Percentiles rank a stretch among this genome's conserved stretches.
phyloP scores from a whole-genome alignment of 92 coral and sea anemone species.

The Metridium senile region DNA sequence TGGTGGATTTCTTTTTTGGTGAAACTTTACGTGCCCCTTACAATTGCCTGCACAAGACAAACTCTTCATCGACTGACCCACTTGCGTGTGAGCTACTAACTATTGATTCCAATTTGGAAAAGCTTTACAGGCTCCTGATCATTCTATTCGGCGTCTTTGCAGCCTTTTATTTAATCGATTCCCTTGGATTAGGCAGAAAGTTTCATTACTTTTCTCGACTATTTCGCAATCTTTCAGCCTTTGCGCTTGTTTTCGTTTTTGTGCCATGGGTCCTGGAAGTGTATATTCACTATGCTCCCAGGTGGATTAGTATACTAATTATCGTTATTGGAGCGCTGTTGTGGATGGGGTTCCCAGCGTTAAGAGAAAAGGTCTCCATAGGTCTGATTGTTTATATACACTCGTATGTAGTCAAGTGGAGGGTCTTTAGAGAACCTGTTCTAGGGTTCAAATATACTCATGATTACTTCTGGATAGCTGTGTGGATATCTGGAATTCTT shows the following conservation, averaged over 20 bases:
- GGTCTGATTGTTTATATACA: constrained; percentile 72
- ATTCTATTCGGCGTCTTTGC: constrained; percentile 18
- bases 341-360: constrained; percentile 78
- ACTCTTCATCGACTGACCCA: constrained; percentile 27
- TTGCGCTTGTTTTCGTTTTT: constrained; percentile 66
- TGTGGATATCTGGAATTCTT: constrained; percentile 69
- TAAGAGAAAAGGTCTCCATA: constrained; percentile 70
- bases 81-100: too few relatives aligned
- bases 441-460: constrained; percentile 40
- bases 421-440: constrained; percentile 69
- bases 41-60: constrained; percentile 49
- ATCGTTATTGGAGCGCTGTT: neutral
- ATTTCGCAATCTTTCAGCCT: constrained; percentile 39
- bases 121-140: constrained; percentile 34
- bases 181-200: constrained; percentile 13
- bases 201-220: constrained; percentile 21
- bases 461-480: constrained; percentile 18
- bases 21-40: constrained; percentile 57
- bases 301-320: constrained; percentile 39
- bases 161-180: constrained; percentile 32
- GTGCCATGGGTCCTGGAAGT: constrained; percentile 85
- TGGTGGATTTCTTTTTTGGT: constrained; percentile 76
- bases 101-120: constrained; percentile 40
- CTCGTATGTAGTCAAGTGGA: constrained; percentile 82
- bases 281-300: constrained; percentile 62